A percentile compares a stretch with the other conserved stretches of the same genome.
These are phyloP conservation scores for Enteromius radiatus DNA, from an alignment of 2,797 vertebrate species.

Conservation along the genomic window DNA sequence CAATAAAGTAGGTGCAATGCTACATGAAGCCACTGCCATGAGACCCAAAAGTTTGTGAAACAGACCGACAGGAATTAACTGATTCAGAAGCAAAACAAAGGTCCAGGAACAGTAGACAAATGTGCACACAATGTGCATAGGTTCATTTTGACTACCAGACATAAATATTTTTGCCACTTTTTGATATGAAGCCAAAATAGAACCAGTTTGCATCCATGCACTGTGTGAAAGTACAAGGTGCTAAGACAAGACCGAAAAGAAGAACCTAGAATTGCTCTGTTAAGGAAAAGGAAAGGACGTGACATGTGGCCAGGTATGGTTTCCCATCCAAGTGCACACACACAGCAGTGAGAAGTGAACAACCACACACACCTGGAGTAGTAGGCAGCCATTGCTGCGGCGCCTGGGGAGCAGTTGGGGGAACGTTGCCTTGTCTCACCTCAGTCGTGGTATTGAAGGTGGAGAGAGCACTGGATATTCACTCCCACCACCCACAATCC, in stretches of 20 bases:
- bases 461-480: too few species aligned
- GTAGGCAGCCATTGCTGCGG: too few species aligned
- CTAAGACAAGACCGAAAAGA: background rate
- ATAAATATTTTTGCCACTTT: background rate
- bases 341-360: too few species aligned
- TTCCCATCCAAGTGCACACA: too few species aligned
- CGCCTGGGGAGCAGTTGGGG: too few species aligned
- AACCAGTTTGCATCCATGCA: background rate
- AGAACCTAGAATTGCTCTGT: background rate
- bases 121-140: background rate
- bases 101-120: background rate
- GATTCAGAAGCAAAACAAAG: background rate
- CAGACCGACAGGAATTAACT: background rate
- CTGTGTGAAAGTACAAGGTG: background rate
- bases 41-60: background rate
- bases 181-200: background rate
- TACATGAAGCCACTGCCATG: background rate
- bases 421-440: too few species aligned
- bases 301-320: too few species aligned
- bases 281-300: too few species aligned
- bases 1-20: background rate
- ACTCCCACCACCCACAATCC: too few species aligned
- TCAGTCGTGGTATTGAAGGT: too few species aligned
- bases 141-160: background rate
- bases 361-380: too few species aligned